These are phyloP conservation scores for Dinoponera quadriceps DNA, from an alignment of 1,140 invertebrate genomes.

Conservation along the genomic window DNA sequence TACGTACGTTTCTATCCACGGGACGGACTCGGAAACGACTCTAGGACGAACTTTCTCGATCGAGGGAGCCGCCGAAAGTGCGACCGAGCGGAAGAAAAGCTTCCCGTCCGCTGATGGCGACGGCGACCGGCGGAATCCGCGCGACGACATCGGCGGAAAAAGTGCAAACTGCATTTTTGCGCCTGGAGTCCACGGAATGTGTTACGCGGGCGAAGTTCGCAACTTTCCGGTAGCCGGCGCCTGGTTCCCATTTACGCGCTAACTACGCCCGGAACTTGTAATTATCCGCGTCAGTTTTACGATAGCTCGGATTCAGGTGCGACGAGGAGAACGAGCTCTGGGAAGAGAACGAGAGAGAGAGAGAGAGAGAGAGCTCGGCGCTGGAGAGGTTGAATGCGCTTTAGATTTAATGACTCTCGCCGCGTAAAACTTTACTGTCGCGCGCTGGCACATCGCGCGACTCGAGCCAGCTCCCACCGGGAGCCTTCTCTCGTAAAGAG, in stretches of 20 bases:
- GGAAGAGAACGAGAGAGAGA: neutral
- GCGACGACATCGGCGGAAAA: constrained; percentile 19
- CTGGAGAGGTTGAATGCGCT: neutral
- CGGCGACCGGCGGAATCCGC: constrained; percentile 5
- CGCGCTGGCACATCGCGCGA: constrained; percentile 1
- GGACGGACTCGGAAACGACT: neutral
- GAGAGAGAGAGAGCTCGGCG: neutral
- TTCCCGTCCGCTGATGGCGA: neutral
- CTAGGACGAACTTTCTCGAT: constrained; percentile 48
- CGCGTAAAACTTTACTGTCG: constrained; percentile 52
- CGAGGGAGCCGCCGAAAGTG: constrained; percentile 22
- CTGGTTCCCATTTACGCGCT: constrained; percentile 55
- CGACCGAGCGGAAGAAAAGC: constrained; percentile 12
- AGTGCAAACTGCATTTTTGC: constrained; percentile 9
- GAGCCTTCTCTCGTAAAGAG: neutral
- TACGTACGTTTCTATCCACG: constrained; percentile 21
- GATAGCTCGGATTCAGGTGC: constrained; percentile 60
- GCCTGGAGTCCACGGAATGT: constrained; percentile 29
- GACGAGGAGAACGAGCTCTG: neutral
- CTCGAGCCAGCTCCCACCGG: neutral
- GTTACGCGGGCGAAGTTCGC: constrained; percentile 35
- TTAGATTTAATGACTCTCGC: constrained; percentile 63
- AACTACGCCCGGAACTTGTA: constrained; percentile 63
- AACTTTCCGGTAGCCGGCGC: constrained; percentile 41
- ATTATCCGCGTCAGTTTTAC: constrained; percentile 69